Evolutionary conservation across 2,888 invertebrate genomes (phyloP).

Genomic region (Machimus atricapillus): DNA sequence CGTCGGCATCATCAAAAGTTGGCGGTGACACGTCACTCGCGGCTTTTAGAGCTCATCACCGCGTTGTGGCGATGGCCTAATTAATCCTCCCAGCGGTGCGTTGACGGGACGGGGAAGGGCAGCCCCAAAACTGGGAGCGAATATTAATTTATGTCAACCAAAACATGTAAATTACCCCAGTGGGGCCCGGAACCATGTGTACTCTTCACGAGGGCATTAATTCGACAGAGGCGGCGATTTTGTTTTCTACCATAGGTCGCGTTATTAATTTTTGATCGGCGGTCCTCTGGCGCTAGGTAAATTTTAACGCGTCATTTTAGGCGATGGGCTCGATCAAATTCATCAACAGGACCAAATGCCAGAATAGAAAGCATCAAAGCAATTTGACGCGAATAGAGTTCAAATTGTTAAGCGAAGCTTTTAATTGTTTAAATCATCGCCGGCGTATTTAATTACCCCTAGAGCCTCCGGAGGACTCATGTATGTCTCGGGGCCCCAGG

Average conservation of each 20-base stretch:
- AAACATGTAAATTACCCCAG: neutral
- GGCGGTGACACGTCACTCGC: neutral
- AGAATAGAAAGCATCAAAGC: neutral
- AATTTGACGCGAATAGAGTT: neutral
- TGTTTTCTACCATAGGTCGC: neutral
- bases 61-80: neutral
- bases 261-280: neutral
- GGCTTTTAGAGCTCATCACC: neutral
- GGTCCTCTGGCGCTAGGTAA: neutral
- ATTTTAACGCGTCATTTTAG: neutral
- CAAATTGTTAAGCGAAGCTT: neutral
- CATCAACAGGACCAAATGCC: neutral
- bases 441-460: neutral
- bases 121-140: neutral
- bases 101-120: neutral
- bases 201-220: neutral
- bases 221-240: neutral
- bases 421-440: neutral
- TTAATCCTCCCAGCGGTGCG: neutral
- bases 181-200: neutral
- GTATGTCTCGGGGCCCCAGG: neutral
- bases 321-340: neutral
- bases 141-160: neutral
- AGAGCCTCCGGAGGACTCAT: neutral
- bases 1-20: neutral